These are phyloP conservation scores for Acanthisitta chloris DNA, from an alignment of 2,113 vertebrate species.

Conservation along the genomic window DNA sequence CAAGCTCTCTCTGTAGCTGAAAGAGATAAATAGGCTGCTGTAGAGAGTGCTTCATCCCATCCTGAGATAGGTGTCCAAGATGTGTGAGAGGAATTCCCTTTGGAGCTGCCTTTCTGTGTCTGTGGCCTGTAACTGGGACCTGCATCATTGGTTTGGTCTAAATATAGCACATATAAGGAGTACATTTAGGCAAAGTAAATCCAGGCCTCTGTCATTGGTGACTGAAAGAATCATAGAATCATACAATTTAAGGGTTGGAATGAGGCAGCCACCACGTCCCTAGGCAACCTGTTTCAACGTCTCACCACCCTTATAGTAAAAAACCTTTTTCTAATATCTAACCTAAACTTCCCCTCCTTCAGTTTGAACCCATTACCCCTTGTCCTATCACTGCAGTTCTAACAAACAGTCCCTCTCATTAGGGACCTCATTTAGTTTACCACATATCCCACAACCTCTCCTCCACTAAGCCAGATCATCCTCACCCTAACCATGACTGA, in stretches of 20 bases:
- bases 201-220: not conserved
- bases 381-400: too few relatives aligned
- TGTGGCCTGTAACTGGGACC: not conserved
- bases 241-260: too few relatives aligned
- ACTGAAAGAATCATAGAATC: not conserved
- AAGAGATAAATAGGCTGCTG: not conserved
- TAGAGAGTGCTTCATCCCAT: not conserved
- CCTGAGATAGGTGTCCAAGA: too few relatives aligned
- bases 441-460: not conserved
- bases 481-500: not conserved
- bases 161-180: not conserved
- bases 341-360: too few relatives aligned
- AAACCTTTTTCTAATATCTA: too few relatives aligned
- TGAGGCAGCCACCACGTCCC: too few relatives aligned
- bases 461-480: not conserved
- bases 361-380: too few relatives aligned
- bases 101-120: not conserved
- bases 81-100: not conserved
- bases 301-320: too few relatives aligned
- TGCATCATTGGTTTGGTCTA: not conserved
- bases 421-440: not conserved
- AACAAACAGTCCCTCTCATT: too few relatives aligned
- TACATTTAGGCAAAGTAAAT: not conserved
- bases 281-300: too few relatives aligned
- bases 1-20: not conserved